Evolutionary conservation across 2,888 invertebrate species (phyloP).

Genomic region (Gymnoscelis rufifasciata): DNA sequence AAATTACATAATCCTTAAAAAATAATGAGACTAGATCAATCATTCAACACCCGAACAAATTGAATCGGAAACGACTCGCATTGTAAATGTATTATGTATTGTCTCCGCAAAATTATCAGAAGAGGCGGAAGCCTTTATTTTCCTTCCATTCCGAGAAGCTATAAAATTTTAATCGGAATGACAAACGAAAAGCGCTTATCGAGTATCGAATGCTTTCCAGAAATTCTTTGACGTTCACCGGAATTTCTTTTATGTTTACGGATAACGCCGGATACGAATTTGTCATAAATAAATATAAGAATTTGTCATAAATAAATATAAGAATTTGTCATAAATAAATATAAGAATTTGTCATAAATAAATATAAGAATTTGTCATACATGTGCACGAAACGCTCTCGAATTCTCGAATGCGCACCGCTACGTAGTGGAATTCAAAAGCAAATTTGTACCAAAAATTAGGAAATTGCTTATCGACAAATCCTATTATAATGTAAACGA

Average conservation of each 20-base stretch:
- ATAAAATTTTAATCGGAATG: slow-evolving; percentile 27
- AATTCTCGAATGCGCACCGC: too few relatives aligned
- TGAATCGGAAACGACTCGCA: background rate
- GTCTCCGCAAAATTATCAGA: slow-evolving; percentile 13
- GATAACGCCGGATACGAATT: background rate
- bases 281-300: too few relatives aligned
- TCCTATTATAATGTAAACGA: too few relatives aligned
- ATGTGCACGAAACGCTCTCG: too few relatives aligned
- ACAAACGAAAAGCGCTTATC: slow-evolving; percentile 22
- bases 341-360: too few relatives aligned
- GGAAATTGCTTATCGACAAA: too few relatives aligned
- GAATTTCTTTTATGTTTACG: slow-evolving; percentile 3
- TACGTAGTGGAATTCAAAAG: too few relatives aligned
- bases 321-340: too few relatives aligned
- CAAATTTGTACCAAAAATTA: too few relatives aligned
- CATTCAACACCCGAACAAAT: background rate
- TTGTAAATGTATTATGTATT: background rate
- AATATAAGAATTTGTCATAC: too few relatives aligned
- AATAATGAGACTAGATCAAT: background rate
- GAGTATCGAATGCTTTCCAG: slow-evolving; percentile 21
- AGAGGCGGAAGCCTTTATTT: slow-evolving; percentile 16
- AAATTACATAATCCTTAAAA: too few relatives aligned
- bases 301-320: too few relatives aligned
- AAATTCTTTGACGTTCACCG: slow-evolving; percentile 20
- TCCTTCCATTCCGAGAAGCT: slow-evolving; percentile 21